These are phyloP conservation scores for Carduelis carduelis DNA, from an alignment of 2,797 vertebrate genomes.

Conservation along the genomic window DNA sequence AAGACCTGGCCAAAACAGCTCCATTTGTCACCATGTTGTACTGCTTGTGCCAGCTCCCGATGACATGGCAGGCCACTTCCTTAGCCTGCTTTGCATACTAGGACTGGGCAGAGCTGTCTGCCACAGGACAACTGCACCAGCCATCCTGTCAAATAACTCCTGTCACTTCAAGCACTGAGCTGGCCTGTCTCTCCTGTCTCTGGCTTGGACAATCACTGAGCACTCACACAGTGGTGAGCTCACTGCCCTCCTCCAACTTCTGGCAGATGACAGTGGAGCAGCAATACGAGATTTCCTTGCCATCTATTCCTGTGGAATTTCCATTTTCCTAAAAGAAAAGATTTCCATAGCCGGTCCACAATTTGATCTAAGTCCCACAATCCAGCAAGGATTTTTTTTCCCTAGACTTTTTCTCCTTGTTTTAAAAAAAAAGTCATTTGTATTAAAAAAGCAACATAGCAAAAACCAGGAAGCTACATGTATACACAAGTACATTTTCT, in stretches of 20 bases:
- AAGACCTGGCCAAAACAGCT: neutral
- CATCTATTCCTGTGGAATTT: neutral
- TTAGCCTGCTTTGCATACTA: neutral
- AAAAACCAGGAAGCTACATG: neutral
- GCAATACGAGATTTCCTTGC: neutral
- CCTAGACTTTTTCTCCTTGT: neutral
- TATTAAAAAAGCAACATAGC: neutral
- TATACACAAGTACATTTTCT: neutral
- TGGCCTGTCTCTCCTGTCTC: neutral
- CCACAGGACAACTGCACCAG: neutral
- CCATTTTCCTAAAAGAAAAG: neutral
- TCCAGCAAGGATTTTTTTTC: fast-evolving
- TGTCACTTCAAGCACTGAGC: fast-evolving
- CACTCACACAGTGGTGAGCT: fast-evolving
- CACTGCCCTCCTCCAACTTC: neutral
- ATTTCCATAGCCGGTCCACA: neutral
- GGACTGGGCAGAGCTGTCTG: neutral
- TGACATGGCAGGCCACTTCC: neutral
- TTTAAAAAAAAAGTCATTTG: neutral
- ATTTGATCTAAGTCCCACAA: neutral
- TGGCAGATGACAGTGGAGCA: neutral
- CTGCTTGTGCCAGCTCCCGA: fast-evolving
- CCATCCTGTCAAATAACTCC: neutral
- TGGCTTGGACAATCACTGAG: neutral
- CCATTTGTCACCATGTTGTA: neutral